phyloP scores from a whole-genome alignment of 2,888 invertebrate genomes.

The Chymomyza caudatula region DNA sequence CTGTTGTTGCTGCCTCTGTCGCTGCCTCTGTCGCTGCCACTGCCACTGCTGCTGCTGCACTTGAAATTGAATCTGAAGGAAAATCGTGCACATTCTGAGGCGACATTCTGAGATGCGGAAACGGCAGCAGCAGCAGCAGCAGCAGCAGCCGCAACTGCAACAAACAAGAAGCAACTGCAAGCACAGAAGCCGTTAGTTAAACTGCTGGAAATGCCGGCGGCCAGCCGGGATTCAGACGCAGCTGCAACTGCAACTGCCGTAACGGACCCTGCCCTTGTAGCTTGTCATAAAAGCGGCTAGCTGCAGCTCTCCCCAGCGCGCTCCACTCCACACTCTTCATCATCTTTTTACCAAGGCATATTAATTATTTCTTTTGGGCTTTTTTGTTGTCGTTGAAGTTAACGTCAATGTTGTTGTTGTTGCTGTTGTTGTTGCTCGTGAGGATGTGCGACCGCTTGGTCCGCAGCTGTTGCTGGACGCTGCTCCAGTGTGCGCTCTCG shows the following conservation, averaged over 20 bases:
- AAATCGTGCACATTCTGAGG: slow-evolving; percentile 71
- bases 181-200: slow-evolving; percentile 63
- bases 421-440: slow-evolving; percentile 60
- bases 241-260: slow-evolving; percentile 1
- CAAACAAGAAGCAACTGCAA: background rate
- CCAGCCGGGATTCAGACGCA: slow-evolving; percentile 2
- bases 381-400: slow-evolving; percentile 36
- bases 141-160: background rate
- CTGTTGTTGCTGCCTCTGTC: slow-evolving; percentile 32
- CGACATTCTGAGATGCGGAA: slow-evolving; percentile 39
- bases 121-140: background rate
- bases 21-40: slow-evolving; percentile 32
- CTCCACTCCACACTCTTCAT: background rate
- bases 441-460: slow-evolving; percentile 45
- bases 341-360: slow-evolving; percentile 67
- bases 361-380: slow-evolving; percentile 66
- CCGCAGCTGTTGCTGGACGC: slow-evolving; percentile 1
- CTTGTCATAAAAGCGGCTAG: slow-evolving; percentile 66
- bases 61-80: slow-evolving; percentile 72
- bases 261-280: slow-evolving; percentile 65
- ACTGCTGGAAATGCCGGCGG: slow-evolving; percentile 52
- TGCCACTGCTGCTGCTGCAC: slow-evolving; percentile 58
- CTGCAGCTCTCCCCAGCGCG: background rate
- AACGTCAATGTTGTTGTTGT: slow-evolving; percentile 37
- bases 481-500: background rate